Evolutionary conservation across 2,113 vertebrate species (phyloP), one percentile per base, ranked within the genome.

Genomic region (Brachyistius frenatus): DNA sequence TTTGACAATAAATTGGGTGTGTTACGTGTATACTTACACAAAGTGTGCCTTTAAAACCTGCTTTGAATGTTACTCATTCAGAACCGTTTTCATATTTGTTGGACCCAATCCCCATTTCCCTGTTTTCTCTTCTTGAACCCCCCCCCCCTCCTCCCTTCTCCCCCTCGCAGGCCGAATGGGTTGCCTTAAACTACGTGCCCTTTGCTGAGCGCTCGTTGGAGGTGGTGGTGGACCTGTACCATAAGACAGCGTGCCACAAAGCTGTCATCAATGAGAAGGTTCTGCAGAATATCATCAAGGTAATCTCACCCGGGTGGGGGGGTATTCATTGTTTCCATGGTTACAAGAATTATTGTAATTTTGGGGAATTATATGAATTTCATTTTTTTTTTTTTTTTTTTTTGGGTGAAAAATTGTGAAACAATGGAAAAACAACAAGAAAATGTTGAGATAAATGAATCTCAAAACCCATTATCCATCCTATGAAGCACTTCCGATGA

Each of bases 211-310:
- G 96, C 67, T 99, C 98, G 41, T 60, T 99, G 88, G 98, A 99
- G 94, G 97, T 98, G 85, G 94, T 99, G 88, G 97, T 97, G 89
- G 98, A 99, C 89, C 95, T 99, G 56, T 99, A 99, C 92, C 98
- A 99, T 79, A 99, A 99, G 92, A 99, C 98, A 39, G 98, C 98
- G 47, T 99, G 98, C 89, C 98, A 99, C 92, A 99, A 99, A 95
- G 98, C 98, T 50, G 98, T 99, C 80, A 97, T 99, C 92, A 97
- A 94, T 23, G 97, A 99, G 87, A 99, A 96, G 4, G 98, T 99
- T 68, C 96, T 99, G 85, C 97, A 98, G 88, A 97, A 95, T 87
- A 94, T 99, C 83, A 97, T 99, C 84, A 99, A 98, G 98, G 98
- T 99, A 95, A 84, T 66, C 62, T 33, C 6, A 52, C 36, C 5